A percentile compares a stretch with the other conserved stretches of the same genome.
phyloP scores from a whole-genome alignment of 2,888 invertebrate species.

The Sinodicranocentrus sp. region DNA sequence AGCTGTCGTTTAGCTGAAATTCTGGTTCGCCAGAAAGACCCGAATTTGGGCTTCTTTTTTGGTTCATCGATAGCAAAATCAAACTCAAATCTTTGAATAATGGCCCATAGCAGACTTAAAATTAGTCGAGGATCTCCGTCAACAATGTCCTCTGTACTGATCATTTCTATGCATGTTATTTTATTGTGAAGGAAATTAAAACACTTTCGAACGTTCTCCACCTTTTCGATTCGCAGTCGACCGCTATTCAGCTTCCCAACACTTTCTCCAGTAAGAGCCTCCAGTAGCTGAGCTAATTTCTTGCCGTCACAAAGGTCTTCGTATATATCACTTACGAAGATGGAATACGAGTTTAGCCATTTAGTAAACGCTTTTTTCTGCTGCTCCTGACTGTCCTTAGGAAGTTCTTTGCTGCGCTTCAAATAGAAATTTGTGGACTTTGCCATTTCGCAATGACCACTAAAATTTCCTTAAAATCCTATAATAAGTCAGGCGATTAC shows the following conservation, averaged over 20 bases:
- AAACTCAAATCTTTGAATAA: slow-evolving; percentile 99
- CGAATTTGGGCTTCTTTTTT: no score
- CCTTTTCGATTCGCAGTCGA: slow-evolving; percentile 98
- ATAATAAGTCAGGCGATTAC: no score
- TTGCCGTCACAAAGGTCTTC: slow-evolving; percentile 97
- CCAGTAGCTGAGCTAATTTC: slow-evolving; percentile 93
- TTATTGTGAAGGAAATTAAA: slow-evolving; percentile 96
- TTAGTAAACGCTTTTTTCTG: slow-evolving; percentile 99
- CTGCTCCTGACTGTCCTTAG: slow-evolving; percentile 98
- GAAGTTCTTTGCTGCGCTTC: no score
- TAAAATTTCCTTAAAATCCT: no score
- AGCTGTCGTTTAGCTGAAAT: slow-evolving; percentile 99
- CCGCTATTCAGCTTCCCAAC: slow-evolving; percentile 98
- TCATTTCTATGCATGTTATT: slow-evolving; percentile 97
- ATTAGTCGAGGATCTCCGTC: slow-evolving; percentile 98
- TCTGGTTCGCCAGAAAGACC: no score
- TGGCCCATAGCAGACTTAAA: slow-evolving; percentile 99
- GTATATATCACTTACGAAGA: slow-evolving; percentile 98
- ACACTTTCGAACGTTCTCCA: slow-evolving; percentile 99
- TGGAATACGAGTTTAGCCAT: slow-evolving; percentile 99
- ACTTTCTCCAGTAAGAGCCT: slow-evolving; percentile 99
- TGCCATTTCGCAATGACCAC: no score
- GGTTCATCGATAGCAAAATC: no score
- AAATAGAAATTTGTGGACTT: no score
- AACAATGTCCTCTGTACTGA: slow-evolving; percentile 99